These are phyloP conservation scores for Nothoprocta perdicaria DNA, from an alignment of 2,113 vertebrate species.

Conservation along the genomic window DNA sequence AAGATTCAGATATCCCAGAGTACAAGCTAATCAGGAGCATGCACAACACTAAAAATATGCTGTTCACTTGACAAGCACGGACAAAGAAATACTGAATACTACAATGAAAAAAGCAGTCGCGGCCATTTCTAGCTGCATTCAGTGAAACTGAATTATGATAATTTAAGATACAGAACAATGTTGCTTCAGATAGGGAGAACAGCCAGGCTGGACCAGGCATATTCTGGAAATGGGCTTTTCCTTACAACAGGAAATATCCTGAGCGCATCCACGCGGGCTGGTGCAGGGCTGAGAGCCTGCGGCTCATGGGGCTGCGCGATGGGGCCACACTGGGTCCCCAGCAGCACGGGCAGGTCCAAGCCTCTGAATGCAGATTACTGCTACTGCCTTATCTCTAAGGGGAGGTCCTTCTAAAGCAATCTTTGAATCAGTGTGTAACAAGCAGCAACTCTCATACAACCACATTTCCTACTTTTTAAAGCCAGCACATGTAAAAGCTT, in stretches of 20 bases:
- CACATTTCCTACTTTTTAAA: neutral
- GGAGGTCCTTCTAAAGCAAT: neutral
- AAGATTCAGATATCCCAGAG: neutral
- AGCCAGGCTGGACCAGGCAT: no score
- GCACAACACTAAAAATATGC: neutral
- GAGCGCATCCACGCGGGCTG: neutral
- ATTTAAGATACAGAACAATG: no score
- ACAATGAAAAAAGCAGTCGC: neutral
- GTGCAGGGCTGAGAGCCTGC: neutral
- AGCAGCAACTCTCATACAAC: neutral
- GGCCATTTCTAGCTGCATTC: neutral
- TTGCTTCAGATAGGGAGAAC: no score
- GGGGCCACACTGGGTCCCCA: neutral
- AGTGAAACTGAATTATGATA: neutral
- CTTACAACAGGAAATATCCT: neutral
- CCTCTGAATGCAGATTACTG: neutral
- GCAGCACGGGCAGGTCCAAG: fast-evolving
- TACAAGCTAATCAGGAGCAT: neutral
- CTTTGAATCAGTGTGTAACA: neutral
- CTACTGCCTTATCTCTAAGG: neutral
- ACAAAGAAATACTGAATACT: neutral
- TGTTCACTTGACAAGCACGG: neutral
- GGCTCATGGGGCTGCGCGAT: neutral
- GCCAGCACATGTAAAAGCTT: neutral
- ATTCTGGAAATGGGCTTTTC: neutral